Base-by-base conservation (phyloP, 2,797 vertebrate genomes). In the Peromyscus nudipes region DNA sequence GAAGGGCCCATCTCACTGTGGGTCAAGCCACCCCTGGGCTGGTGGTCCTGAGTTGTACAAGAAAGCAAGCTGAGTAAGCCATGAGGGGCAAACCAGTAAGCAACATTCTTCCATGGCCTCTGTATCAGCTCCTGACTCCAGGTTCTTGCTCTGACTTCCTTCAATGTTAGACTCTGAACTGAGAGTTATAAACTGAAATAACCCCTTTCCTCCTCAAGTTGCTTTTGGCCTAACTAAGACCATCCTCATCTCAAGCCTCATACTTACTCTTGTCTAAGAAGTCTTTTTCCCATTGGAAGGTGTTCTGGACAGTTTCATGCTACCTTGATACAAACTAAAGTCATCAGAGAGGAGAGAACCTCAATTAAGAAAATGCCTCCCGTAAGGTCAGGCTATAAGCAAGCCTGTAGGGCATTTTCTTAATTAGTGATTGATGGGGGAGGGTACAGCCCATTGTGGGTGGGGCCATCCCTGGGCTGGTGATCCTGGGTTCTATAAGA, bases 281-380 rank as follows among this genome's bases (percentile, higher is more conserved):
- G 40, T 75, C 29, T 43, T 55, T 73, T 91, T 82, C 86, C 55
- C 91, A 83, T 46, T 79, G 46, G 27, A 96, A 93, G 25, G 37
- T 29, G 14, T 29, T 83, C 37, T 83, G 40, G 37, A 75, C 27
- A 75, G 37, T 75, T 75, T 75, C 27, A 25, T 75, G 73, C 23
- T 43, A 75, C 27, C 40, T n/a, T n/a, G 37, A 75, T 43, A 43
- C 40, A 75, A 75, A 75, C 73, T 75, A 75, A 75, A 43, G 40
- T 43, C 40, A 27, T 75, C 40, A 27, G 23, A 75, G 40, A 43
- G 71, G 73, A 27, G 23, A 23, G 73, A 75, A 43, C 9, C 40
- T 75, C 73, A 75, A 40, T 43, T 75, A 43, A 27, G 73, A 75
- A 43, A 75, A 75, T 75, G 37, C 40, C 10, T 75, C 73, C 21